Evolutionary conservation across 2,888 invertebrate species (phyloP).

Genomic region (Peribatodes rhomboidaria): DNA sequence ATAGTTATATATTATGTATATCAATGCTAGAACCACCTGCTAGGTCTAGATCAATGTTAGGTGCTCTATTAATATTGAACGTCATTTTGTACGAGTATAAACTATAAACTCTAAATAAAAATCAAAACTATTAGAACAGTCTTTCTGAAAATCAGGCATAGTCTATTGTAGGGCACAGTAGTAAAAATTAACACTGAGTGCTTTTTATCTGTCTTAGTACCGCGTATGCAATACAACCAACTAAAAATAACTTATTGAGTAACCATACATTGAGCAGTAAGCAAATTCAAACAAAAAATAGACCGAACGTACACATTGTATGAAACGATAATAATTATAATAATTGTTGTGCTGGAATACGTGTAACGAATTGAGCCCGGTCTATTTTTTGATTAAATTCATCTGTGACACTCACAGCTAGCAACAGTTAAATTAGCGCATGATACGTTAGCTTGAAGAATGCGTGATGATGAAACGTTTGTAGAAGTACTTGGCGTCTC

Average conservation of each 20-base stretch:
- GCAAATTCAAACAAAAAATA: slow-evolving; percentile 68
- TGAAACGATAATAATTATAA: slow-evolving; percentile 6
- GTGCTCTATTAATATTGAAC: no score
- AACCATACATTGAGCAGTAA: slow-evolving; percentile 62
- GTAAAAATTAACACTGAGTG: slow-evolving; percentile 52
- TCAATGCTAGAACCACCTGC: no score
- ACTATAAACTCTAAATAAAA: no score
- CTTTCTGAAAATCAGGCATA: slow-evolving; percentile 15
- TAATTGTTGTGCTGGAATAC: not conserved
- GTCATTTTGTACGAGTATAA: no score
- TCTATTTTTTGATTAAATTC: slow-evolving; percentile 69
- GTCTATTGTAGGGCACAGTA: slow-evolving; percentile 32
- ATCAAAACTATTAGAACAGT: slow-evolving; percentile 1
- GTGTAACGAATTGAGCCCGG: slow-evolving; percentile 52
- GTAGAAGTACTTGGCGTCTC: slow-evolving; percentile 90
- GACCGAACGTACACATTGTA: slow-evolving; percentile 61
- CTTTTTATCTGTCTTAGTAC: slow-evolving; percentile 58
- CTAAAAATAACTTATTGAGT: slow-evolving; percentile 40
- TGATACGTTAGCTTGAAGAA: slow-evolving; percentile 82
- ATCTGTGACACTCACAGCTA: slow-evolving; percentile 88
- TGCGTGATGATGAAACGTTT: slow-evolving; percentile 84
- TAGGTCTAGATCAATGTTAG: no score
- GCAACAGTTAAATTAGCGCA: slow-evolving; percentile 86
- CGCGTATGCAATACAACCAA: slow-evolving; percentile 46
- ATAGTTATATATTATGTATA: no score